Conservation (phyloP, 2,113 vertebrate genomes). For the Malurus alboscapulatus region DNA sequence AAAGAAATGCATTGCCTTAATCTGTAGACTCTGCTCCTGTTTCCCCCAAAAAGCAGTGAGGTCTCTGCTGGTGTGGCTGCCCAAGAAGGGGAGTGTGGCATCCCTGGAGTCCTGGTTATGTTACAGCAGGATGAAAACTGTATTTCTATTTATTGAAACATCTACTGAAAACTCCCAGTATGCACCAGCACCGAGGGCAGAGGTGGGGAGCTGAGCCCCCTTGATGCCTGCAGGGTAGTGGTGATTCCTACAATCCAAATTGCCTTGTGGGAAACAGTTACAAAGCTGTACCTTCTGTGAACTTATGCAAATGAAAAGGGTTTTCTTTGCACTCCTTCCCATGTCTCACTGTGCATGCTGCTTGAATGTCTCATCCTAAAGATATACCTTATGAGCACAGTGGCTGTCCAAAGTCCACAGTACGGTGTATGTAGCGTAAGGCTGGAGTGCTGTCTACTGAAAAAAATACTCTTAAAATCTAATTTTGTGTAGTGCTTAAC, state of each 20-base stretch:
- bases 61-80: neutral
- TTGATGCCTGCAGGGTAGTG: neutral
- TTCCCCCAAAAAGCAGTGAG: neutral
- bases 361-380: slow-evolving; percentile 22
- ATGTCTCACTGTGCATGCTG: slow-evolving; percentile 21
- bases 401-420: neutral
- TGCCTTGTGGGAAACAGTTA: neutral
- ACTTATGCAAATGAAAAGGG: neutral
- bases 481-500: slow-evolving; percentile 69
- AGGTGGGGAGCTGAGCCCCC: neutral
- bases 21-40: neutral
- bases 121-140: neutral
- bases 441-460: slow-evolving; percentile 69
- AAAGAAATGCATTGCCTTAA: slow-evolving; percentile 50
- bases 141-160: neutral
- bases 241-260: neutral
- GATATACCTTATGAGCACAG: neutral
- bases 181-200: neutral
- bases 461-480: slow-evolving; percentile 45
- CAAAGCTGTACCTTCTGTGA: neutral
- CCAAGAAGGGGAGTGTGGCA: neutral
- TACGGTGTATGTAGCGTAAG: slow-evolving; percentile 13
- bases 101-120: neutral
- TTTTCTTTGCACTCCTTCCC: slow-evolving; percentile 4
- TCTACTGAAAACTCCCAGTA: neutral